Evolutionary conservation across 2,888 invertebrate genomes (phyloP).

Genomic region (Caprella mutica): DNA sequence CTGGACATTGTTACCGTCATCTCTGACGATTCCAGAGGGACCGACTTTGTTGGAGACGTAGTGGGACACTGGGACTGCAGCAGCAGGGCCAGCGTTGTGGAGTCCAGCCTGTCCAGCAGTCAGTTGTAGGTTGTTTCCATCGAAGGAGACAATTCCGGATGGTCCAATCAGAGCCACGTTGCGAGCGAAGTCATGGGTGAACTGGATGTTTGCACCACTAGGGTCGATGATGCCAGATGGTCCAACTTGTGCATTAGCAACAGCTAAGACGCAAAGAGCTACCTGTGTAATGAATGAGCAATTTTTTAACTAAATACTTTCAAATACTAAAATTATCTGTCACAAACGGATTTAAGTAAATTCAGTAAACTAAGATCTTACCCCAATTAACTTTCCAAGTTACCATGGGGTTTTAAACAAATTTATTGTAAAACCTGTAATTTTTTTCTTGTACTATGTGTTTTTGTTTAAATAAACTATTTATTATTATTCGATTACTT

Average conservation of each 20-base stretch:
- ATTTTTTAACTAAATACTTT: too few species aligned
- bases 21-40: conserved; percentile 16
- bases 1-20: conserved; percentile 18
- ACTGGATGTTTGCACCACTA: conserved; percentile 22
- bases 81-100: too few species aligned
- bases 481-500: too few species aligned
- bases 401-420: too few species aligned
- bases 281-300: too few species aligned
- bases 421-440: too few species aligned
- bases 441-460: too few species aligned
- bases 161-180: conserved; percentile 16
- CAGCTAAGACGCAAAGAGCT: conserved; percentile 27
- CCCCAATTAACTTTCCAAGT: too few species aligned
- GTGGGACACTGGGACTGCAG: not conserved
- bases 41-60: not conserved
- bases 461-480: too few species aligned
- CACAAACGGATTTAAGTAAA: too few species aligned
- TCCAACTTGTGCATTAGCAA: conserved; percentile 27
- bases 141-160: conserved; percentile 23
- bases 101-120: conserved; percentile 21
- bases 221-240: conserved; percentile 24
- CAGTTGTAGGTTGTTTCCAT: conserved; percentile 21
- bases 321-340: too few species aligned
- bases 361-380: too few species aligned
- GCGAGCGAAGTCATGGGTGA: conserved; percentile 20